Evolutionary conservation across 1,140 invertebrate genomes (phyloP).

Genomic region (Magallana gigas): DNA sequence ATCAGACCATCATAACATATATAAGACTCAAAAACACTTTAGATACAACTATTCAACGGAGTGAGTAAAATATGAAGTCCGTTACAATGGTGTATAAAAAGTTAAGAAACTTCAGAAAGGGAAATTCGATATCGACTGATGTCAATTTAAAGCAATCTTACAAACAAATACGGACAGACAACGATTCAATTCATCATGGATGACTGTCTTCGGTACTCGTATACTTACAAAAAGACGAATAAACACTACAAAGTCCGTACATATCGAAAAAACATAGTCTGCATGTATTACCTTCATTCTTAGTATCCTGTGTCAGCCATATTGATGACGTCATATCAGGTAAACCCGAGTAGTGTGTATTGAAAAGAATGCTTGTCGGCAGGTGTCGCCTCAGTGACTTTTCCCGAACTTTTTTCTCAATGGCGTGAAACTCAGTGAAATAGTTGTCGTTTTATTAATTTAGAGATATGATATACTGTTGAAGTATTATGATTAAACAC

Average conservation of each 20-base stretch:
- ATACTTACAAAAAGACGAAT: background rate
- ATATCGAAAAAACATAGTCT: constrained; percentile 34
- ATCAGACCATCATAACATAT: too few species aligned
- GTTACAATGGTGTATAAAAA: background rate
- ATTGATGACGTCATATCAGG: constrained; percentile 34
- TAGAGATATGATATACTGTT: too few species aligned
- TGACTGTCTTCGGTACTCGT: background rate
- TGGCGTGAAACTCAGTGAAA: too few species aligned
- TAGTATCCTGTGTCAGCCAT: constrained; percentile 26
- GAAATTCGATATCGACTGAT: constrained; percentile 26
- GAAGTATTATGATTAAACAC: too few species aligned
- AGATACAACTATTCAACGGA: too few species aligned
- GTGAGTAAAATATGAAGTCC: background rate
- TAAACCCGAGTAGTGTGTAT: constrained; percentile 33
- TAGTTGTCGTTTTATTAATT: too few species aligned
- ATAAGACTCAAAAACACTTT: too few species aligned
- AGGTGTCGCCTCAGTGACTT: constrained; percentile 18
- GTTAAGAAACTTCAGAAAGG: constrained; percentile 28
- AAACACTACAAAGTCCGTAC: background rate
- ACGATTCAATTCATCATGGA: background rate
- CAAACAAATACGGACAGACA: background rate
- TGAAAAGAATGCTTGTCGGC: constrained; percentile 29
- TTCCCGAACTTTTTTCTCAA: constrained; percentile 5
- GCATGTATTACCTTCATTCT: constrained; percentile 35
- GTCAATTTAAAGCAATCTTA: background rate